A percentile compares a stretch with the other conserved stretches of the same genome.
These are phyloP conservation scores for Sminthurides aquaticus DNA, from an alignment of 2,888 invertebrate species.

Conservation along the genomic window DNA sequence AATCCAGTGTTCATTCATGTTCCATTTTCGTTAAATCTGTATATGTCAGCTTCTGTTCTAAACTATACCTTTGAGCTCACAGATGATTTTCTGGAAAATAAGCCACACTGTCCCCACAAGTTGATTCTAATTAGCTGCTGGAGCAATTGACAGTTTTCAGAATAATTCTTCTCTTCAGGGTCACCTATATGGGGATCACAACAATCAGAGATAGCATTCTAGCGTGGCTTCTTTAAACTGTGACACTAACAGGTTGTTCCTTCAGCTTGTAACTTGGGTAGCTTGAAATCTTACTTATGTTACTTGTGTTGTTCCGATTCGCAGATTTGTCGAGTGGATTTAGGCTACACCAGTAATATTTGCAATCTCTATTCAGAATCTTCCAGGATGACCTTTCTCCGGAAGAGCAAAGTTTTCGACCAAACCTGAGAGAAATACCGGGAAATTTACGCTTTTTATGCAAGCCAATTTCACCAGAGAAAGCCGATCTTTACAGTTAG, in stretches of 20 bases:
- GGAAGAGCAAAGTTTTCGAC: conserved; percentile 28
- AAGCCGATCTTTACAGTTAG: neutral
- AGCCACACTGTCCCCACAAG: conserved; percentile 59
- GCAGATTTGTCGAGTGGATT: conserved; percentile 40
- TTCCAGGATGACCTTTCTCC: conserved; percentile 22
- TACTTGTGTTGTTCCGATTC: no score
- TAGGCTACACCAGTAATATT: conserved; percentile 30
- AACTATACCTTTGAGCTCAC: conserved; percentile 47
- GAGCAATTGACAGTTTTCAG: conserved; percentile 51
- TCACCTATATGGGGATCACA: no score
- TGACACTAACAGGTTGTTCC: no score
- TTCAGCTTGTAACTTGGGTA: no score
- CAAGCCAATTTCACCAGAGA: neutral
- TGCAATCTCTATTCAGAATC: conserved; percentile 35
- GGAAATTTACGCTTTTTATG: conserved; percentile 23
- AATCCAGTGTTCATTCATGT: no score
- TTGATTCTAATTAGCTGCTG: conserved; percentile 75
- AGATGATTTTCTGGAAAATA: conserved; percentile 55
- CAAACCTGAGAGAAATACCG: conserved; percentile 39
- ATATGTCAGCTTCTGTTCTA: no score
- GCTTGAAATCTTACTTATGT: no score
- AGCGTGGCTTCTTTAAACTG: no score
- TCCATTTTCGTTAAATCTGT: no score
- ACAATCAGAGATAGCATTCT: no score
- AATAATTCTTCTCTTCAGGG: conserved; percentile 43